Base-by-base conservation (phyloP, 1,140 invertebrate genomes). In the Sycobia sp. region DNA sequence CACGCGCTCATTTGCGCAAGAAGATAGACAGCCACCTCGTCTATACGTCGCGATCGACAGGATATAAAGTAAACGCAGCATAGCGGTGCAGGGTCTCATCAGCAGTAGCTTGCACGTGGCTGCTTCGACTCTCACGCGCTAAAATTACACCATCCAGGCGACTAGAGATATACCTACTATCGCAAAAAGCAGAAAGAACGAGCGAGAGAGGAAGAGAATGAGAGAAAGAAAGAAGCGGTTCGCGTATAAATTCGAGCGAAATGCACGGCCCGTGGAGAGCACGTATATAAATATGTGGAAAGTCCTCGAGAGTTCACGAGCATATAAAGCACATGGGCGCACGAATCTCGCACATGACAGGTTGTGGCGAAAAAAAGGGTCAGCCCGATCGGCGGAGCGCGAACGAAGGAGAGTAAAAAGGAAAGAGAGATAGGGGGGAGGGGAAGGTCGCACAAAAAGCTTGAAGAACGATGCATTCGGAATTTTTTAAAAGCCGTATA, bases 391-490 rank as follows among this genome's bases (percentile, higher is more conserved):
- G n/a, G n/a, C n/a, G n/a, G n/a, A n/a, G 54, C 49, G 54, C 43
- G n/a, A 23, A 66, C 23, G 53, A 65, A 65, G n/a, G n/a, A n/a
- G n/a, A n/a, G n/a, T n/a, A n/a, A 67, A 67, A 62, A 62, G 41
- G 27, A 62, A 61, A 46, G 56, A 66, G n/a, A n/a, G 54, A 58
- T 55, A 67, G 39, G 44, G 34, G 36, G 34, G 44, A 60, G 49
- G n/a, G n/a, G 50, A 32, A 32, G 50, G 49, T 14, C n/a, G 50
- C 43, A 55, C 20, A 53, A 50, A 65, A 56, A 56, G 44, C 68
- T 76, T 71, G 69, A 77, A 72, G 73, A 74, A 76, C 69, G 66
- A 73, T 61, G 70, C 67, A 76, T 75, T 76, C 66, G 73, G 72
- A 77, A 79, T 76, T 77, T 70, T n/a, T 56, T 63, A 63, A 50